Evolutionary conservation across 2,797 vertebrate genomes (phyloP), one percentile per base, ranked within the genome.

Genomic region (Pipistrellus pipistrellus): DNA sequence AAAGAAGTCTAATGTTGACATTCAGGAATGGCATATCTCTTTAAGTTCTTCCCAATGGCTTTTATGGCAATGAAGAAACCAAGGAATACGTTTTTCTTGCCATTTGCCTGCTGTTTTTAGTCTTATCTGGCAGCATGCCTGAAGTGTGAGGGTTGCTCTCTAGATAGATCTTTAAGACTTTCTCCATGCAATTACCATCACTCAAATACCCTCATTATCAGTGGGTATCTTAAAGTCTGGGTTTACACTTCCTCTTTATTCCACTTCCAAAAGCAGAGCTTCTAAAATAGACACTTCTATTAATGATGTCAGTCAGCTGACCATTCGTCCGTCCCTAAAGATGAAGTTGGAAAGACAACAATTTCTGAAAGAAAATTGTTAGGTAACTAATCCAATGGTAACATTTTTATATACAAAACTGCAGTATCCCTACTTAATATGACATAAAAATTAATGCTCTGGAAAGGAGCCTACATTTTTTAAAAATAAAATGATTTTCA

Each of bases 111-210:
- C 91, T 92, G 93, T 92, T 82, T 96, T 95, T 91, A 86, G 93
- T 94, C 88, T 93, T 88, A n/a, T 95, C 90, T 97, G 95, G 95
- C 96, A 96, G 84, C 62, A 44, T 91, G 96, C 97, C 97, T 95
- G 68, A 85, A 95, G 86, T 48, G 51, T 89, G 81, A 94, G 81
- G 83, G 92, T 81, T 94, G 88, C 88, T 88, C 90, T 96, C 91
- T 53, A 96, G 93, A 95, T 75, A 92, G 90, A 93, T 96, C 93
- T 95, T 78, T 87, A 85, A 78, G 95, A 69, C 91, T 92, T 92
- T 77, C 92, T 95, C 48, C 95, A 95, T 92, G 80, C 92, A 95
- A 90, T 97, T 96, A 92, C 51, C 68, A 94, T 95, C 97, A 94
- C 35, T 96, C 90, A 96, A 94, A 88, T 88, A 25, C 8, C 73